Base-by-base conservation (phyloP, 2,888 invertebrate species). In the Trachelus iudaicus region DNA sequence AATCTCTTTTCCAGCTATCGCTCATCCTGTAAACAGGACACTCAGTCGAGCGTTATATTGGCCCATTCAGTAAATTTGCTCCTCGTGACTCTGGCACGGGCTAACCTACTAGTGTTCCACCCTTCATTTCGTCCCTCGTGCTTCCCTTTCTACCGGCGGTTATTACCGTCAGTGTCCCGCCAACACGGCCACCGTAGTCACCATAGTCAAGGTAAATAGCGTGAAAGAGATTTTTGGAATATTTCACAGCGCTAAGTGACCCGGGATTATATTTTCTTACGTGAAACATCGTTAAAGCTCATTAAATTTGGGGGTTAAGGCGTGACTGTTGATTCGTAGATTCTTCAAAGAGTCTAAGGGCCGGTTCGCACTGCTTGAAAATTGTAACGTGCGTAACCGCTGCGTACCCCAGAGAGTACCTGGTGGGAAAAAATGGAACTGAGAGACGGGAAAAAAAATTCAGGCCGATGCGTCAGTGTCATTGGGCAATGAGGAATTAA, bases 401-500 rank as follows among this genome's bases (percentile, higher is more conserved):
- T 23, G 12, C 31, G 31, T 33, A 33, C 11, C 12, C 71, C n/a
- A n/a, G 33, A 3, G 11, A 0, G 71, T 71, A 71, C 71, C 71
- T 71, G 73, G 78, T 80, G 80, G 73, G 78, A 82, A 82, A 83
- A 78, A 78, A 79, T 69, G 83, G 82, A 81, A 79, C 23, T 56
- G 23, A 23, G 9, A 23, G 6, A 23, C 23, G 56, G 15, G 23
- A 56, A 56, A 56, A 56, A 56, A 56, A 56, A 23, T 56, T 23
- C 23, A 23, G 56, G 80, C 85, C 89, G 87, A 90, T 90, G 90
- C 90, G 89, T 90, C 91, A 91, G 89, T 90, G 90, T 91, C 90
- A 90, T 85, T 83, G 83, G 83, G 86, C 90, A 90, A 91, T 90
- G 90, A 90, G 87, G 88, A 88, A 91, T 91, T 91, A 90, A 91